These are phyloP conservation scores for Oryzias melastigma DNA, from an alignment of 2,113 vertebrate species.

Conservation along the genomic window DNA sequence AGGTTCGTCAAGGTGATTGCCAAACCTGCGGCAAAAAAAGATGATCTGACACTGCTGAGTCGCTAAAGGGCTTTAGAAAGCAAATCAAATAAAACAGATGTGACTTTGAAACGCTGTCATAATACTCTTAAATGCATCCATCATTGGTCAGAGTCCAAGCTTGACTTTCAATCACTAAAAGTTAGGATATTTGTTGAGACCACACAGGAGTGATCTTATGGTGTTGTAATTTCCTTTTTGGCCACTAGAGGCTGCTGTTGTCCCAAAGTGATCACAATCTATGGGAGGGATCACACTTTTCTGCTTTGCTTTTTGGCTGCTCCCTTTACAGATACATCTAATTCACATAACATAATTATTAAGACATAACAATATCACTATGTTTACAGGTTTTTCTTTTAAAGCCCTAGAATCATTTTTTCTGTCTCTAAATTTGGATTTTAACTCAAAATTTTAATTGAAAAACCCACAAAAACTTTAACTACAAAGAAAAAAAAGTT, in stretches of 20 bases:
- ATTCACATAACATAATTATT: too few species aligned
- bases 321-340: too few species aligned
- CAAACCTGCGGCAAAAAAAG: neutral
- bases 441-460: too few species aligned
- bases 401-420: too few species aligned
- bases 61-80: neutral
- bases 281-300: neutral
- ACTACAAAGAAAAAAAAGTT: too few species aligned
- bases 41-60: neutral
- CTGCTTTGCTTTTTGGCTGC: neutral
- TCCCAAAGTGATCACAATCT: constrained; percentile 4
- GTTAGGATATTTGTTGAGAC: neutral
- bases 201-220: constrained; percentile 4
- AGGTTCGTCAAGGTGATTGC: neutral
- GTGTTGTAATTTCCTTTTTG: constrained; percentile 18
- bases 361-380: too few species aligned
- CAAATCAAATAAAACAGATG: neutral
- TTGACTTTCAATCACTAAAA: neutral
- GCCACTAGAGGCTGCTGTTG: constrained; percentile 49
- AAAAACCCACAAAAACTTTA: too few species aligned
- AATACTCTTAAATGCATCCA: neutral
- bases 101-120: neutral
- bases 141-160: neutral
- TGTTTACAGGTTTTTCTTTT: too few species aligned
- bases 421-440: too few species aligned